Percentiles rank a stretch among this genome's conserved stretches.
Conservation (phyloP, 2,888 invertebrate genomes). For the Caradrina kadenii region DNA sequence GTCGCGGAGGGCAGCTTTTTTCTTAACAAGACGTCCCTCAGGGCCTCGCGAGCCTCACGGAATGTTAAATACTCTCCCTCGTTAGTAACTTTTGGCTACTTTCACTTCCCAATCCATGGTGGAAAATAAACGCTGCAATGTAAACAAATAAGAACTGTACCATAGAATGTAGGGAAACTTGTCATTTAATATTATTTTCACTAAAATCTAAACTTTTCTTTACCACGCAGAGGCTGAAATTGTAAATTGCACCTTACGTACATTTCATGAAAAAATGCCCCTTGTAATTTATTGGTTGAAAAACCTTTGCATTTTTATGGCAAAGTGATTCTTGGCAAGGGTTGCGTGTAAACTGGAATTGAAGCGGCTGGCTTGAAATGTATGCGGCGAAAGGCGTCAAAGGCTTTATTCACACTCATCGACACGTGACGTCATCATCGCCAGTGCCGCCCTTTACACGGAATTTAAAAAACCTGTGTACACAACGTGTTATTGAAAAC, state of each 20-base stretch:
- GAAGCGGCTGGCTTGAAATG: slow-evolving; percentile 82
- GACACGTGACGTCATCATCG: slow-evolving; percentile 80
- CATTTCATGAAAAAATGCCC: slow-evolving; percentile 40
- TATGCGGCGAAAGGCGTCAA: slow-evolving; percentile 85
- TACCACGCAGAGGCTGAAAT: slow-evolving; percentile 3
- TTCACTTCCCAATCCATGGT: slow-evolving; percentile 34
- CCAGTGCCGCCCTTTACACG: slow-evolving; percentile 59
- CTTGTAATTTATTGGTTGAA: slow-evolving; percentile 47
- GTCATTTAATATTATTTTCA: neutral
- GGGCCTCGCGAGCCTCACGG: slow-evolving; percentile 68
- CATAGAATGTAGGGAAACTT: neutral
- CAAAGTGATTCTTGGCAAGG: slow-evolving; percentile 57
- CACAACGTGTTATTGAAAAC: slow-evolving; percentile 65
- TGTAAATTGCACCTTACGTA: slow-evolving; percentile 17
- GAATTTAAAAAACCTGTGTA: slow-evolving; percentile 60
- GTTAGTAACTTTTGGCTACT: slow-evolving; percentile 70
- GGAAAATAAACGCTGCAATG: slow-evolving; percentile 23
- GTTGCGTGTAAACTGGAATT: slow-evolving; percentile 80
- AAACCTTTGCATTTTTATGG: slow-evolving; percentile 53
- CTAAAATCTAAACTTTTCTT: neutral
- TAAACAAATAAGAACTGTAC: slow-evolving; percentile 31
- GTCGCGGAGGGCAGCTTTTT: slow-evolving; percentile 76
- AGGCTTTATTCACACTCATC: slow-evolving; percentile 85
- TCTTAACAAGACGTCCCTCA: slow-evolving; percentile 76
- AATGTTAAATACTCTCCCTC: slow-evolving; percentile 80